phyloP scores from a whole-genome alignment of 2,888 invertebrate species.

The Callinectes sapidus region DNA sequence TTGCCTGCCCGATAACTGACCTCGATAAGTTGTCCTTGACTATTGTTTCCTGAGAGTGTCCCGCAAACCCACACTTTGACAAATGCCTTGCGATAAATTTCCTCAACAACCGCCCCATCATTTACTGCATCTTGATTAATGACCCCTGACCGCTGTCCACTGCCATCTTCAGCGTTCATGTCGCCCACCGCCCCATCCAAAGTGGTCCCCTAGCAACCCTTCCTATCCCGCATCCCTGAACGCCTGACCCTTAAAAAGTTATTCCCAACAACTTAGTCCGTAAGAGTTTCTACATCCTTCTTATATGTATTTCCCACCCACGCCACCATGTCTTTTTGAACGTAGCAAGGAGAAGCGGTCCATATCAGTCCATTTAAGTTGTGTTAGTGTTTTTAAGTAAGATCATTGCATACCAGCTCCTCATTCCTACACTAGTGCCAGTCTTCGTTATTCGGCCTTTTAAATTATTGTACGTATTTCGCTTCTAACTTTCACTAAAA shows the following conservation, averaged over 20 bases:
- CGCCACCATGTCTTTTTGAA: too few relatives aligned
- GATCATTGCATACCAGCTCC: too few relatives aligned
- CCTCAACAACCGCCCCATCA: neutral
- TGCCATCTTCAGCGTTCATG: neutral
- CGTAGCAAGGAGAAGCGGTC: too few relatives aligned
- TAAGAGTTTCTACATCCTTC: neutral
- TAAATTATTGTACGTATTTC: too few relatives aligned
- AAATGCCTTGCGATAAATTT: neutral
- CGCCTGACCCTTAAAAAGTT: neutral
- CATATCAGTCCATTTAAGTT: too few relatives aligned
- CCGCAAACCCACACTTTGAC: neutral
- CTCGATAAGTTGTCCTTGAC: neutral
- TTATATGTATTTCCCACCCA: neutral
- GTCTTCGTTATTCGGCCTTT: too few relatives aligned
- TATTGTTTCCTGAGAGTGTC: neutral
- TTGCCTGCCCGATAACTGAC: constrained; percentile 14
- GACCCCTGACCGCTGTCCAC: neutral
- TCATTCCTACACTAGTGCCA: too few relatives aligned
- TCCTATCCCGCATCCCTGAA: neutral
- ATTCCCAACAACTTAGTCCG: neutral
- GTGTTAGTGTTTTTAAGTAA: too few relatives aligned
- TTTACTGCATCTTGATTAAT: neutral
- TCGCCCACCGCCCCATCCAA: neutral
- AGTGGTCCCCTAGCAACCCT: neutral
- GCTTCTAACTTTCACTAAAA: too few relatives aligned